phyloP scores from a whole-genome alignment of 2,888 invertebrate genomes.

The Prenolepis imparis region DNA sequence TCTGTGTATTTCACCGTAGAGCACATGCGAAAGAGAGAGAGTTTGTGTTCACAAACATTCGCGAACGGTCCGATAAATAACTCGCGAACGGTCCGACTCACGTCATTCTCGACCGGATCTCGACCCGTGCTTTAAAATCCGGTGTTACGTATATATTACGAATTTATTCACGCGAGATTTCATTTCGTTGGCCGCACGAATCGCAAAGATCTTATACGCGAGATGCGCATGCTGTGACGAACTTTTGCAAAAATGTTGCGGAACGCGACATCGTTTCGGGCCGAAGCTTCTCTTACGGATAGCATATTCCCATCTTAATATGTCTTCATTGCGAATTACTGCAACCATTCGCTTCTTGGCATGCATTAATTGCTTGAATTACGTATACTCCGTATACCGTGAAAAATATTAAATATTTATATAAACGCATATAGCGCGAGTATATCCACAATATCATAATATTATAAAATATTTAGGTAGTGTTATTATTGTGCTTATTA shows the following conservation, averaged over 20 bases:
- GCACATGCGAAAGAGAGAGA: slow-evolving; percentile 52
- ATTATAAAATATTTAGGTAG: too few relatives aligned
- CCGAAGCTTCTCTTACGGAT: background rate
- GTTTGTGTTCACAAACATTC: slow-evolving; percentile 59
- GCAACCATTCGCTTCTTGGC: background rate
- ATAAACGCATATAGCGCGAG: background rate
- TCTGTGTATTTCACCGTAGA: slow-evolving; percentile 38
- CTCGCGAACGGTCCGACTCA: background rate
- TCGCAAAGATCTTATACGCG: slow-evolving; percentile 15
- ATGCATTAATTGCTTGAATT: background rate
- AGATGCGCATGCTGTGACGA: slow-evolving; percentile 14
- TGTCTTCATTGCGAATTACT: background rate
- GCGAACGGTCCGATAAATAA: slow-evolving; percentile 34
- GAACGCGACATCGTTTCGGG: background rate
- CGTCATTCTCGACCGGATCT: slow-evolving; percentile 1
- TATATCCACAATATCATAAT: too few relatives aligned
- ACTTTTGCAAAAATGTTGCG: slow-evolving; percentile 4
- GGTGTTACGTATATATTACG: background rate
- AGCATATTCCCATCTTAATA: background rate
- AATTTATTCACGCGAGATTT: slow-evolving; percentile 22
- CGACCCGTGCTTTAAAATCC: slow-evolving; percentile 3
- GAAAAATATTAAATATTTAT: background rate
- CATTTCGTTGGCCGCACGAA: background rate
- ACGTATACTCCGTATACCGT: background rate
- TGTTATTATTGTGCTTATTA: background rate